Percentiles rank a stretch among this genome's conserved stretches.
These are phyloP conservation scores for Syngnathus rostellatus DNA, from an alignment of 2,797 vertebrate genomes.

Conservation along the genomic window DNA sequence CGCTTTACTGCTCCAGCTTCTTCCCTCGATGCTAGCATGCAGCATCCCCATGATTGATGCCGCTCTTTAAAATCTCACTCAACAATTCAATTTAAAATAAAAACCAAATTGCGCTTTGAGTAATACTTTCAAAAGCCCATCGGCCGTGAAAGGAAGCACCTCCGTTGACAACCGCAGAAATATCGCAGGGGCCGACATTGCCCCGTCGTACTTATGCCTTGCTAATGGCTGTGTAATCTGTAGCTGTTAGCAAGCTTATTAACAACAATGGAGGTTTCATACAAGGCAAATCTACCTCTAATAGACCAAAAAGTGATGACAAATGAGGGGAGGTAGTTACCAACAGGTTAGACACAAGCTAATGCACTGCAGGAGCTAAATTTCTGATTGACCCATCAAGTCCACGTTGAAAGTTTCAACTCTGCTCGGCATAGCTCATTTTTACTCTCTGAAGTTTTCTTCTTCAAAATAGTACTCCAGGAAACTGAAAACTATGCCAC, in stretches of 20 bases:
- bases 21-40: conserved; percentile 18
- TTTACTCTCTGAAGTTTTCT: not conserved
- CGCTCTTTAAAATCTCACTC: conserved; percentile 58
- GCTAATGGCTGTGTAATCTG: not conserved
- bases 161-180: conserved; percentile 58
- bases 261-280: conserved; percentile 41
- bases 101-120: conserved; percentile 46
- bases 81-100: conserved; percentile 71
- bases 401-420: not conserved
- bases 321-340: conserved; percentile 35
- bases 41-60: conserved; percentile 53
- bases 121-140: conserved; percentile 43
- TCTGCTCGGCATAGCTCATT: not conserved
- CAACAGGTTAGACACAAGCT: not conserved
- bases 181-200: conserved; percentile 30
- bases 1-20: conserved; percentile 37
- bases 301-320: conserved; percentile 46
- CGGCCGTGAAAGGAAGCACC: conserved; percentile 42
- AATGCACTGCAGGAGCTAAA: not conserved
- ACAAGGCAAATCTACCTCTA: conserved; percentile 40
- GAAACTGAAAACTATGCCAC: not conserved
- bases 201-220: conserved; percentile 3
- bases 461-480: not conserved
- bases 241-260: conserved; percentile 54
- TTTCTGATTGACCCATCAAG: not conserved